These are phyloP conservation scores for Dreissena rostriformis DNA, from an alignment of 1,140 invertebrate genomes.

Conservation along the genomic window DNA sequence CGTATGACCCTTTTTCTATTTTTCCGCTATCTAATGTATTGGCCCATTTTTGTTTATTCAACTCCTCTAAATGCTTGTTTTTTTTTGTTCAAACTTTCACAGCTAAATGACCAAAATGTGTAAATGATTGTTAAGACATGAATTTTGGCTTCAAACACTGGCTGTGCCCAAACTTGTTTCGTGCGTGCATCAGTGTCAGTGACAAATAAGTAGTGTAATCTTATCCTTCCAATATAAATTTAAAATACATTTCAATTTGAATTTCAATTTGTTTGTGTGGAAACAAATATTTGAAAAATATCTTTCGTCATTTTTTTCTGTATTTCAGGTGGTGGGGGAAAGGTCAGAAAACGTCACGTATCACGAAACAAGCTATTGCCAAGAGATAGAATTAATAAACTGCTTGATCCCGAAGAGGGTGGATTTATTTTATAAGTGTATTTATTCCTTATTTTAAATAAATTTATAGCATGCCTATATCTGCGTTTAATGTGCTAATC, in stretches of 20 bases:
- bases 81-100: no score
- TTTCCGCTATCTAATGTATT: no score
- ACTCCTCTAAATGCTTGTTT: no score
- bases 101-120: no score
- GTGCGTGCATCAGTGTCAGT: neutral
- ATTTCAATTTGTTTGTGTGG: neutral
- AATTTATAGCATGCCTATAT: no score
- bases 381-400: constrained; percentile 92
- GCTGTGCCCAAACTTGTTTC: neutral
- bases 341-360: constrained; percentile 77
- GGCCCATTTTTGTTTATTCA: no score
- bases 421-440: neutral
- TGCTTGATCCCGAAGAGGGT: constrained; percentile 90
- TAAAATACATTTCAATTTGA: neutral
- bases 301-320: neutral
- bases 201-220: no score
- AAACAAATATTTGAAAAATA: neutral
- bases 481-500: neutral
- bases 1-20: no score
- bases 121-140: no score
- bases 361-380: constrained; percentile 91
- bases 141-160: no score
- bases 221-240: no score
- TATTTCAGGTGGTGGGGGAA: constrained; percentile 78
- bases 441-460: no score